Evolutionary conservation across 1,140 invertebrate species (phyloP), one percentile per base, ranked within the genome.

Genomic region (Phymorhynchus buccinoides): DNA sequence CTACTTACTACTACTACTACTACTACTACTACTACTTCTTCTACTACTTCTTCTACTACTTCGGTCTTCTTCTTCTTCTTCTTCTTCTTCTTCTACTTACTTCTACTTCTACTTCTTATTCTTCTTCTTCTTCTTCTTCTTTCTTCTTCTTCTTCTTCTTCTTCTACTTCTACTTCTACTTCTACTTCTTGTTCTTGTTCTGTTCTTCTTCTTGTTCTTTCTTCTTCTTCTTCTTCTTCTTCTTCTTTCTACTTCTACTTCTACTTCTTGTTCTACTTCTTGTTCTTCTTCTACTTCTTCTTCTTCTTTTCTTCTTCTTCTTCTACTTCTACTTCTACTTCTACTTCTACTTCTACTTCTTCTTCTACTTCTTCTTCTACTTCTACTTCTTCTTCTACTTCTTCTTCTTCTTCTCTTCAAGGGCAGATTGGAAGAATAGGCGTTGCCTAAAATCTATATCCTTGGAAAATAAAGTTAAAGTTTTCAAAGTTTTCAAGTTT

Each of bases 1-100:
- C n/a, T n/a, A n/a, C n/a, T n/a, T n/a, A n/a, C n/a, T n/a, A n/a
- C n/a, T n/a, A n/a, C 79, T 80, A 48, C 79, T 80, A 48, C 79
- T 83, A 83, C 3, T 83, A 83, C 56, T 83, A 83, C 81, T 83
- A 83, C 81, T 83, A 83, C 81, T 75, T 30, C 81, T 75, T 75
- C 81, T 75, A 83, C 81, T 75, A 83, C 81, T 75, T 75, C 56
- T 75, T 75, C 81, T 75, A 83, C 81, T 75, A 83, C 81, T 75
- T 75, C n/a, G n/a, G n/a, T n/a, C n/a, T n/a, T n/a, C n/a, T n/a
- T n/a, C n/a, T n/a, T n/a, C n/a, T n/a, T n/a, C n/a, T n/a, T n/a
- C n/a, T n/a, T n/a, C n/a, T n/a, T n/a, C n/a, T n/a, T n/a, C n/a
- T n/a, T n/a, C n/a, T 62, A 2, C 68, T 62, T 75, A 78, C 62